phyloP scores from a whole-genome alignment of 92 coral and sea anemone genomes.

The Epizoanthus fatuus region DNA sequence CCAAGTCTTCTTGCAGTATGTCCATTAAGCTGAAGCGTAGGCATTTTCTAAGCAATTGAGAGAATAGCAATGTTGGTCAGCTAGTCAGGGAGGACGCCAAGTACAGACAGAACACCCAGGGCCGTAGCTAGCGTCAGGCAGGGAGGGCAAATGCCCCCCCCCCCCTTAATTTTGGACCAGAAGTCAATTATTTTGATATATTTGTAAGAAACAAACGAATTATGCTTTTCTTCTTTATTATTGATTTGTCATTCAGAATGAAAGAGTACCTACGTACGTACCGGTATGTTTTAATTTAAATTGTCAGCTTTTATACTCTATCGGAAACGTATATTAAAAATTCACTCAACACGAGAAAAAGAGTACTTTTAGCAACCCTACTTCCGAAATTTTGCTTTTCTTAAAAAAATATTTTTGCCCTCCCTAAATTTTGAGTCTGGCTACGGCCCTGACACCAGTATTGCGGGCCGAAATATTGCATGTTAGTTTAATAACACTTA shows the following conservation, averaged over 20 bases:
- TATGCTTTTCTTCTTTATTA: no score
- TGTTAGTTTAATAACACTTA: constrained; percentile 5
- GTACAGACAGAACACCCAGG: no score
- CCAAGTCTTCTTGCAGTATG: constrained; percentile 56
- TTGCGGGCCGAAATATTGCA: no score
- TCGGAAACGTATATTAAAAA: constrained; percentile 30
- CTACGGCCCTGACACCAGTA: no score
- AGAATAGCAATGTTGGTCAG: no score
- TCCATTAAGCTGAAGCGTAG: constrained; percentile 60
- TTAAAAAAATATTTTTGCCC: not conserved
- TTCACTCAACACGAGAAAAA: constrained; percentile 40
- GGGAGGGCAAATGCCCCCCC: no score
- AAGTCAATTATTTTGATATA: not conserved
- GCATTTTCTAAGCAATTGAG: constrained; percentile 34
- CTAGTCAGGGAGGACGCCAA: no score
- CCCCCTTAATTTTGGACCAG: not conserved
- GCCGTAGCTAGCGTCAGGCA: no score
- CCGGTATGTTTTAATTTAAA: constrained; percentile 29
- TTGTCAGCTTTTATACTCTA: constrained; percentile 45
- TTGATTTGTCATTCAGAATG: no score
- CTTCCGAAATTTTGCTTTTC: constrained; percentile 15
- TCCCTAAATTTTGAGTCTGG: not conserved
- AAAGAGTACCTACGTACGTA: not conserved
- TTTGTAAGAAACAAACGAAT: no score
- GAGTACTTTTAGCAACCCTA: constrained; percentile 23